A percentile compares a stretch with the other conserved stretches of the same genome.
phyloP scores from a whole-genome alignment of 1,140 invertebrate species.

The Bombus superbus region DNA sequence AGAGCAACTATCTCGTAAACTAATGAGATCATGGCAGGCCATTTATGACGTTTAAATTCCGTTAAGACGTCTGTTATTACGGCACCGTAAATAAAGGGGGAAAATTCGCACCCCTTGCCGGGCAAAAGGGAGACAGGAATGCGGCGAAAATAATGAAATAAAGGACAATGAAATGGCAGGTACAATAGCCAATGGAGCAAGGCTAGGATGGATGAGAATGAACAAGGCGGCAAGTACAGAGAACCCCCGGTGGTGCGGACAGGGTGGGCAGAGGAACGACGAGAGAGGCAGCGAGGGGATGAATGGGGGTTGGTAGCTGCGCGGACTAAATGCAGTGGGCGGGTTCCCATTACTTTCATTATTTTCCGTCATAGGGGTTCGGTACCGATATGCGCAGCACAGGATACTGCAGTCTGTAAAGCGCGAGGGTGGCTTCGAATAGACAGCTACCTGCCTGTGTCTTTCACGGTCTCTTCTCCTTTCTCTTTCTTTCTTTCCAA shows the following conservation, averaged over 20 bases:
- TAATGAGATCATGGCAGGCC: slow-evolving; percentile 72
- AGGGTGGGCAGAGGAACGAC: slow-evolving; percentile 12
- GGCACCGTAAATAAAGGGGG: slow-evolving; percentile 75
- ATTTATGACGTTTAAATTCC: slow-evolving; percentile 81
- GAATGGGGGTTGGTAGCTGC: slow-evolving; percentile 63
- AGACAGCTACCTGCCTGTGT: slow-evolving; percentile 13
- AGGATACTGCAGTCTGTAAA: slow-evolving; percentile 1
- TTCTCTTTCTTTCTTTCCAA: neutral
- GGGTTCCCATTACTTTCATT: slow-evolving; percentile 72
- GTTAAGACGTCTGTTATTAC: slow-evolving; percentile 80
- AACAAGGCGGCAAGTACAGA: slow-evolving; percentile 53
- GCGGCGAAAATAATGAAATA: slow-evolving; percentile 76
- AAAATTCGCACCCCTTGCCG: slow-evolving; percentile 52
- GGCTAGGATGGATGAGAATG: slow-evolving; percentile 47
- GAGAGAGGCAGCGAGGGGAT: neutral
- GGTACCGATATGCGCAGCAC: slow-evolving; percentile 60
- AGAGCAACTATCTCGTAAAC: slow-evolving; percentile 63
- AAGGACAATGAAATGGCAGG: slow-evolving; percentile 76
- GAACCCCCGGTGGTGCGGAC: neutral
- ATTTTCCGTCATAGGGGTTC: slow-evolving; percentile 66
- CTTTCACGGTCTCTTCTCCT: too few relatives aligned
- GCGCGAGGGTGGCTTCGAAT: neutral
- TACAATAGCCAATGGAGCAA: slow-evolving; percentile 67
- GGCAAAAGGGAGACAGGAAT: slow-evolving; percentile 60
- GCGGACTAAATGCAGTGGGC: slow-evolving; percentile 70